Conservation (phyloP, 2,797 vertebrate genomes). For the Pagetopsis macropterus region DNA sequence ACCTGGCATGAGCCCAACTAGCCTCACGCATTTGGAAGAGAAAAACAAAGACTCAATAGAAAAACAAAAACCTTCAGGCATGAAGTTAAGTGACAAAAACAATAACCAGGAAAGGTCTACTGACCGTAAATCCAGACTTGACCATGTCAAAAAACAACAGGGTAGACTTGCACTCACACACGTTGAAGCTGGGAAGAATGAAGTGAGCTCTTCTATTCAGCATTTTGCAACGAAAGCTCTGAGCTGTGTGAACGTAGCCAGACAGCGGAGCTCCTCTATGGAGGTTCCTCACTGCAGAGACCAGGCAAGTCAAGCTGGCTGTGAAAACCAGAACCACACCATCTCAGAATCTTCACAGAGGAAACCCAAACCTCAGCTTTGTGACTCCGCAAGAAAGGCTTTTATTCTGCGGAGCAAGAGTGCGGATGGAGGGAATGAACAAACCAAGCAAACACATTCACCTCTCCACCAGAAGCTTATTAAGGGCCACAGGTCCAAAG, state of each 20-base stretch:
- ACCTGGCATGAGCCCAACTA: constrained; percentile 76
- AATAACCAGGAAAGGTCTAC: constrained; percentile 75
- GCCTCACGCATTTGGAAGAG: constrained; percentile 50
- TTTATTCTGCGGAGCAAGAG: constrained; percentile 70
- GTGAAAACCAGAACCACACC: constrained; percentile 57
- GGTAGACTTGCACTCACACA: constrained; percentile 40
- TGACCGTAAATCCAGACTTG: constrained; percentile 78
- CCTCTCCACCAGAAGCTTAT: constrained; percentile 82
- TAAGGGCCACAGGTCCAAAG: constrained; percentile 78
- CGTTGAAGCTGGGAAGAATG: constrained; percentile 33
- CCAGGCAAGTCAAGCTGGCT: constrained; percentile 69
- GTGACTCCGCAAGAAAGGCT: constrained; percentile 74
- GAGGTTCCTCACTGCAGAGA: constrained; percentile 76
- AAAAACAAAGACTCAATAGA: constrained; percentile 55
- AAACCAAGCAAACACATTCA: constrained; percentile 77
- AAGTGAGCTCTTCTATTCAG: constrained; percentile 49
- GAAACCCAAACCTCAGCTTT: constrained; percentile 74
- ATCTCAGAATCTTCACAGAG: constrained; percentile 75
- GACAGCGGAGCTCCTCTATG: constrained; percentile 79
- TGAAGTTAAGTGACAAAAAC: constrained; percentile 72
- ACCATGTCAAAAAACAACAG: constrained; percentile 68
- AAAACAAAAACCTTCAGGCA: constrained; percentile 42
- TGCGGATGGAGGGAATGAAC: constrained; percentile 74
- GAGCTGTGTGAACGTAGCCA: constrained; percentile 69
- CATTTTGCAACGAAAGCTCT: constrained; percentile 67